A percentile compares a stretch with the other conserved stretches of the same genome.
These are phyloP conservation scores for Theretra japonica DNA, from an alignment of 2,888 invertebrate genomes.

Conservation along the genomic window DNA sequence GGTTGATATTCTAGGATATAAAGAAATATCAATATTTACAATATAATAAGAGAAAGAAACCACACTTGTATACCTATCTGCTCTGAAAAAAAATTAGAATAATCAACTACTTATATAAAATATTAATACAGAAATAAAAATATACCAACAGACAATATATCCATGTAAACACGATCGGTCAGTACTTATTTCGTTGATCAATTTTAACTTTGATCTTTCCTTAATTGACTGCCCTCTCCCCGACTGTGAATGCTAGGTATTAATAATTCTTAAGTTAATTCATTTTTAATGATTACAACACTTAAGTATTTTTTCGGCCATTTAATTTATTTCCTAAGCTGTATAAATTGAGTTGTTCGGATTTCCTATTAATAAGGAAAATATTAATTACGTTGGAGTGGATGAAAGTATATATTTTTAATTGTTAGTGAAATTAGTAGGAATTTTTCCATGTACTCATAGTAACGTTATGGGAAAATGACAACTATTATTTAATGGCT, in stretches of 20 bases:
- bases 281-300: slow-evolving; percentile 22
- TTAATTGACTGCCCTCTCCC: slow-evolving; percentile 33
- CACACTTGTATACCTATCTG: too few relatives aligned
- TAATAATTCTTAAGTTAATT: slow-evolving; percentile 22
- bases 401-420: not conserved
- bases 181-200: slow-evolving; percentile 26
- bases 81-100: too few relatives aligned
- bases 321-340: not conserved
- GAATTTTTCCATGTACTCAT: not conserved
- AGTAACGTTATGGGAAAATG: too few relatives aligned
- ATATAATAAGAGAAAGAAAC: too few relatives aligned
- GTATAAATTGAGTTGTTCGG: not conserved
- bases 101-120: too few relatives aligned
- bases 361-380: not conserved
- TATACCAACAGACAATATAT: not conserved
- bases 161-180: slow-evolving; percentile 14
- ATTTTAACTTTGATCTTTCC: slow-evolving; percentile 39
- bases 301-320: not conserved
- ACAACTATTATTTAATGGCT: too few relatives aligned
- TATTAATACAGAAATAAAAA: not conserved
- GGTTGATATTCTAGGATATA: too few relatives aligned
- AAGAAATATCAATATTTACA: too few relatives aligned
- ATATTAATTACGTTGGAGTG: not conserved
- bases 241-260: slow-evolving; percentile 19
- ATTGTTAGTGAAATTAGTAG: not conserved